phyloP scores from a whole-genome alignment of 2,113 vertebrate genomes.

The Symphodus melops region DNA sequence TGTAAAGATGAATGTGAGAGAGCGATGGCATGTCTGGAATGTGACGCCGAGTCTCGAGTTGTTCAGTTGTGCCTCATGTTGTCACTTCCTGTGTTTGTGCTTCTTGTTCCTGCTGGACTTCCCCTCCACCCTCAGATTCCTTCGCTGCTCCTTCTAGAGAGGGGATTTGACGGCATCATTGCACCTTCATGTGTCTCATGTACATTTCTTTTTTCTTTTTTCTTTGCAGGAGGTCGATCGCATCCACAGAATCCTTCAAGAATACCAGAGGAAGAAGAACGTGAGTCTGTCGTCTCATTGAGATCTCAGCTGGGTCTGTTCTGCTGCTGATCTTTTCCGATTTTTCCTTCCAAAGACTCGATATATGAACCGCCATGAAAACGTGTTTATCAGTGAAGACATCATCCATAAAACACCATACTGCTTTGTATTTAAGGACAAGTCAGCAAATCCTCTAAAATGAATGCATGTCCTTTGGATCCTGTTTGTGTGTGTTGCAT shows the following conservation, averaged over 20 bases:
- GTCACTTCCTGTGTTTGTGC: slow-evolving; percentile 40
- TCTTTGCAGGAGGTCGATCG: slow-evolving; percentile 90
- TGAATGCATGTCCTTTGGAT: too few relatives aligned
- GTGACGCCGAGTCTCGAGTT: slow-evolving; percentile 10
- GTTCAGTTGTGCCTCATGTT: slow-evolving; percentile 16
- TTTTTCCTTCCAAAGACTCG: neutral
- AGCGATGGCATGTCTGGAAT: neutral
- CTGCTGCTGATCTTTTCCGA: neutral
- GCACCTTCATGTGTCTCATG: too few relatives aligned
- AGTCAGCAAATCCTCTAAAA: too few relatives aligned
- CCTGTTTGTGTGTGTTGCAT: too few relatives aligned
- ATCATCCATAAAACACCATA: too few relatives aligned
- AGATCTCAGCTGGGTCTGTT: too few relatives aligned
- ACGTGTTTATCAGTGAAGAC: too few relatives aligned
- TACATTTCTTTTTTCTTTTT: slow-evolving; percentile 20
- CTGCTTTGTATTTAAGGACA: too few relatives aligned
- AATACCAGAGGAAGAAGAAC: slow-evolving; percentile 94
- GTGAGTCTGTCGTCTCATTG: slow-evolving; percentile 81
- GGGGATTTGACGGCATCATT: too few relatives aligned
- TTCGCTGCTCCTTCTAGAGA: neutral
- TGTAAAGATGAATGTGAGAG: neutral
- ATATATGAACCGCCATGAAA: too few relatives aligned
- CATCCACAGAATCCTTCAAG: slow-evolving; percentile 91
- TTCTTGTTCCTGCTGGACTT: slow-evolving; percentile 57
- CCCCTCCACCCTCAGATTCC: slow-evolving; percentile 54